phyloP scores from a whole-genome alignment of 1,140 invertebrate genomes.

The Caenorhabditis latens region DNA sequence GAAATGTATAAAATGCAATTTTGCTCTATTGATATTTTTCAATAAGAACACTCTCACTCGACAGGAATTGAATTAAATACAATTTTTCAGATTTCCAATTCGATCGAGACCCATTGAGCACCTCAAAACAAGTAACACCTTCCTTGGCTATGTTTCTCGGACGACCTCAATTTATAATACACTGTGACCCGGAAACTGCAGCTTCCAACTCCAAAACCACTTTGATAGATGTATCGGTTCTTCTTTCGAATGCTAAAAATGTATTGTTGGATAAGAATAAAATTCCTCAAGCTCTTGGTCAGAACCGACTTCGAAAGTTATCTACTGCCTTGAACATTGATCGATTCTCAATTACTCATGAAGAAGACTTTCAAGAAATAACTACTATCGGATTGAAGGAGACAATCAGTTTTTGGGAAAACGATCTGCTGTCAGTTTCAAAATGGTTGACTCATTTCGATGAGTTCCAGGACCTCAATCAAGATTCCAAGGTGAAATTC shows the following conservation, averaged over 20 bases:
- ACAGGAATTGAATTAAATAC: background rate
- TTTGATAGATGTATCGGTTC: background rate
- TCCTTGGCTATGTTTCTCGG: background rate
- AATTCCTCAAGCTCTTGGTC: background rate
- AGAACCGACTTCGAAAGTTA: background rate
- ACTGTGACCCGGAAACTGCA: conserved; percentile 11
- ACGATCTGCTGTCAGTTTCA: background rate
- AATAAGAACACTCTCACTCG: too few relatives aligned
- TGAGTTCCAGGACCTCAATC: background rate
- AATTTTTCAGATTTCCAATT: conserved; percentile 24
- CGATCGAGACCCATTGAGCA: background rate
- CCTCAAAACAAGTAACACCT: background rate
- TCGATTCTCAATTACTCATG: background rate
- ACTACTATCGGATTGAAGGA: background rate
- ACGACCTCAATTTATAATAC: background rate
- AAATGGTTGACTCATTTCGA: conserved; percentile 32
- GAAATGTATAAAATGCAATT: background rate
- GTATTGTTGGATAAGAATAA: background rate
- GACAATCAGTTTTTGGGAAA: conserved; percentile 9
- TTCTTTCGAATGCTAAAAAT: background rate
- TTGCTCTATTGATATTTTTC: background rate
- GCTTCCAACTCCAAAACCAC: background rate
- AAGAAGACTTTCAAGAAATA: conserved; percentile 1
- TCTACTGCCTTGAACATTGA: background rate
- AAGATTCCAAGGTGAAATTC: background rate